Conservation (phyloP, 2,888 invertebrate genomes). For the Meandrusa payeni region DNA sequence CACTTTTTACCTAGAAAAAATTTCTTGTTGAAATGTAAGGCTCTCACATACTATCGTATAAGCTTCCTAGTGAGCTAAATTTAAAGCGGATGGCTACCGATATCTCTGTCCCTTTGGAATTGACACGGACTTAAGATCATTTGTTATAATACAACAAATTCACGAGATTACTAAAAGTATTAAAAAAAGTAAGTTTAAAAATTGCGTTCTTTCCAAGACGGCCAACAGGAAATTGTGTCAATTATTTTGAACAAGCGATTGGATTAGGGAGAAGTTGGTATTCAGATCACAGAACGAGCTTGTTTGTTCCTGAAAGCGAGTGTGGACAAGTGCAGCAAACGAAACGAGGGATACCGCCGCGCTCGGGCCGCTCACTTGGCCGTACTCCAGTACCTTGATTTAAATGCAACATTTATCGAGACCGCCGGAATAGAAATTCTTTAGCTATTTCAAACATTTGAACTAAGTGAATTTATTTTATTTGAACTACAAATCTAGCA, state of each 20-base stretch:
- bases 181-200: too few species aligned
- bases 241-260: slow-evolving; percentile 24
- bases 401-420: slow-evolving; percentile 60
- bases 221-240: slow-evolving; percentile 16
- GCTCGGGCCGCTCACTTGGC: slow-evolving; percentile 53
- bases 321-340: slow-evolving; percentile 65
- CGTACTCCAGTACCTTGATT: slow-evolving; percentile 60
- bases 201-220: slow-evolving; percentile 1
- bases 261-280: slow-evolving; percentile 45
- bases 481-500: slow-evolving; percentile 15
- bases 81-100: too few species aligned
- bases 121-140: too few species aligned
- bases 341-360: slow-evolving; percentile 51
- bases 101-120: too few species aligned
- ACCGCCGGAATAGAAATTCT: slow-evolving; percentile 35
- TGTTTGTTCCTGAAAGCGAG: slow-evolving; percentile 69
- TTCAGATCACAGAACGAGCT: slow-evolving; percentile 59
- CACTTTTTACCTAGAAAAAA: too few species aligned
- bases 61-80: too few species aligned
- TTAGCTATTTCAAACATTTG: slow-evolving; percentile 30
- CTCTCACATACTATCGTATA: too few species aligned
- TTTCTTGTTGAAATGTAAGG: too few species aligned
- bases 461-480: slow-evolving; percentile 24
- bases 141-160: too few species aligned
- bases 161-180: too few species aligned